Conservation (phyloP, 1,140 invertebrate genomes). For the Drosophila jambulina region DNA sequence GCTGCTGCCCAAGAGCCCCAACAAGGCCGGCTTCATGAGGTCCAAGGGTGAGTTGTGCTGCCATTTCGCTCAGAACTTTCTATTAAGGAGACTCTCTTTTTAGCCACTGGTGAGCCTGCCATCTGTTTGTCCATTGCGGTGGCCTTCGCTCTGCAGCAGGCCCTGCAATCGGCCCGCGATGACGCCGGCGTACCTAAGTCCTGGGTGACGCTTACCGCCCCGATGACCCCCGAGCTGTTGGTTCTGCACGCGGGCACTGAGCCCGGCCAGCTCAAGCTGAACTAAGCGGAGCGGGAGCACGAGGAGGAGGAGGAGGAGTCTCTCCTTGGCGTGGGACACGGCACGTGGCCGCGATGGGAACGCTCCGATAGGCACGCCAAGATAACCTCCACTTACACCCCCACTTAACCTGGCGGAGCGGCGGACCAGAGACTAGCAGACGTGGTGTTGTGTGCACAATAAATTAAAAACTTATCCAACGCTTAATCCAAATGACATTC, state of each 20-base stretch:
- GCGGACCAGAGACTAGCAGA: constrained; percentile 22
- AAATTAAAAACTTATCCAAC: constrained; percentile 81
- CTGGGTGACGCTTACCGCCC: constrained; percentile 86
- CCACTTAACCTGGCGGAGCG: constrained; percentile 36
- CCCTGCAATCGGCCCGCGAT: constrained; percentile 88
- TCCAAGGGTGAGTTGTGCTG: constrained; percentile 89
- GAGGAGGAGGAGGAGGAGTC: not conserved
- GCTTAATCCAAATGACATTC: constrained; percentile 78
- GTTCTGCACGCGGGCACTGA: constrained; percentile 79
- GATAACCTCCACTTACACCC: constrained; percentile 49
- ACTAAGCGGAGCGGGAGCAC: constrained; percentile 30
- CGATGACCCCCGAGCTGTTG: constrained; percentile 85
- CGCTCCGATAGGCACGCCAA: constrained; percentile 56
- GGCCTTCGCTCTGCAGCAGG: constrained; percentile 90
- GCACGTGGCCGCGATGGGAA: constrained; percentile 66
- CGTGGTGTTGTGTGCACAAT: constrained; percentile 70
- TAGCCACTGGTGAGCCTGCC: constrained; percentile 90
- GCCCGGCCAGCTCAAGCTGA: constrained; percentile 60
- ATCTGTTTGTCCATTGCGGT: constrained; percentile 89
- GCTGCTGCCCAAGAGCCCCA: constrained; percentile 90
- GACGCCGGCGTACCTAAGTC: constrained; percentile 86
- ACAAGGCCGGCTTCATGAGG: constrained; percentile 89
- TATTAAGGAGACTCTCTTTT: constrained; percentile 59
- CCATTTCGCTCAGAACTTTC: too few species aligned
- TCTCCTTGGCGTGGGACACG: constrained; percentile 51